These are phyloP conservation scores for Helicoverpa assulta DNA, from an alignment of 2,888 invertebrate species.

Conservation along the genomic window DNA sequence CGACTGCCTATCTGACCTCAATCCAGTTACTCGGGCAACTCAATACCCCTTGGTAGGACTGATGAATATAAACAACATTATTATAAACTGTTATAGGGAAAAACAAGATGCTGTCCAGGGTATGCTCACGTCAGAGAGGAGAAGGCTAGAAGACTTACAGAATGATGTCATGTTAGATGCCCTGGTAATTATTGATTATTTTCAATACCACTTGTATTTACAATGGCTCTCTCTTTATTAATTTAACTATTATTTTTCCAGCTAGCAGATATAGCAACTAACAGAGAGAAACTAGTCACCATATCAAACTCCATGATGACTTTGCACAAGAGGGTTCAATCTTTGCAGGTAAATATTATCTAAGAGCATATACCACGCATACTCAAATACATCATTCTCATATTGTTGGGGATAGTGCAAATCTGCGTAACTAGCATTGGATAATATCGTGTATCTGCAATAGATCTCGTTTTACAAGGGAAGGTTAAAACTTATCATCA, in stretches of 20 bases:
- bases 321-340: constrained; percentile 83
- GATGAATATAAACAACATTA: no score
- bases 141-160: constrained; percentile 82
- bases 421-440: no score
- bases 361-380: no score
- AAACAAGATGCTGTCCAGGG: constrained; percentile 83
- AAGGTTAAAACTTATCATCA: no score
- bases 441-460: no score
- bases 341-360: constrained; percentile 74
- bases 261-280: constrained; percentile 85
- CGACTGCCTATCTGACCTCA: no score
- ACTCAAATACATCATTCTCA: no score
- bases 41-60: no score
- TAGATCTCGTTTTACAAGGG: no score
- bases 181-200: constrained; percentile 71
- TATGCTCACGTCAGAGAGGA: constrained; percentile 80
- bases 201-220: not conserved
- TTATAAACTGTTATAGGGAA: constrained; percentile 72
- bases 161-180: constrained; percentile 86
- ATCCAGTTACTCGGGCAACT: no score
- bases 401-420: no score
- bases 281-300: constrained; percentile 79
- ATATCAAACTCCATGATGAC: constrained; percentile 84
- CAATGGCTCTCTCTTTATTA: no score
- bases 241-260: constrained; percentile 57